A percentile compares a stretch with the other conserved stretches of the same genome.
Evolutionary conservation across 2,888 invertebrate genomes (phyloP).

Genomic region (Nezara viridula): DNA sequence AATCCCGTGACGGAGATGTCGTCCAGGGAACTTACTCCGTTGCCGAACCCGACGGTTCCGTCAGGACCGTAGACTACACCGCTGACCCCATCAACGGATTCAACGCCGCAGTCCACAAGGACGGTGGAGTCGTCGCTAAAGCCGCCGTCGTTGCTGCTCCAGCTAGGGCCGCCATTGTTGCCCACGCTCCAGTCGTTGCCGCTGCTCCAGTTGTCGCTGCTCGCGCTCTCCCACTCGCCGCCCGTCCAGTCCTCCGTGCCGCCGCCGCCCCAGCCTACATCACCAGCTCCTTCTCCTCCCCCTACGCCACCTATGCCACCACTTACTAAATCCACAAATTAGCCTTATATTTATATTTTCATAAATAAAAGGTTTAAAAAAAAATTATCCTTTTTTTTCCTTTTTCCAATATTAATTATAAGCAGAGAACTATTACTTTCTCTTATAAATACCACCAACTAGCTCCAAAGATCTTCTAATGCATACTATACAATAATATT

Average conservation of each 20-base stretch:
- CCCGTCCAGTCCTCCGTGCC: conserved; percentile 57
- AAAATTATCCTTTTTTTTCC: background rate
- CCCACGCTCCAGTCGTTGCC: conserved; percentile 39
- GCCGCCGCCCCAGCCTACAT: conserved; percentile 60
- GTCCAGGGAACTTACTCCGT: conserved; percentile 70
- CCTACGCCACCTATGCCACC: conserved; percentile 56
- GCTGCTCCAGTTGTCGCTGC: conserved; percentile 14
- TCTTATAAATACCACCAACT: too few species aligned
- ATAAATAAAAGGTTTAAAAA: conserved; percentile 32
- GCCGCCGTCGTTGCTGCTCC: conserved; percentile 9
- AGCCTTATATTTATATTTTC: conserved; percentile 25
- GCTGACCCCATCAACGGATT: conserved; percentile 47
- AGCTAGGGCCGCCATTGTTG: background rate
- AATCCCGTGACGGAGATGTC: conserved; percentile 70
- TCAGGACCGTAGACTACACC: conserved; percentile 57
- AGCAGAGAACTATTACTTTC: too few species aligned
- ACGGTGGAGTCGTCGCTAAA: background rate
- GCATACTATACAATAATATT: too few species aligned
- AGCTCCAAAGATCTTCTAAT: too few species aligned
- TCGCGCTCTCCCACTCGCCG: conserved; percentile 18
- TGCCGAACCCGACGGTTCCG: conserved; percentile 62
- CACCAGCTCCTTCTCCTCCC: conserved; percentile 61
- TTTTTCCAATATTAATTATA: too few species aligned
- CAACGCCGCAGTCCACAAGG: background rate
- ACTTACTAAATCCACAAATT: background rate